Evolutionary conservation across 2,888 invertebrate species (phyloP).

Genomic region (Spodoptera exigua): DNA sequence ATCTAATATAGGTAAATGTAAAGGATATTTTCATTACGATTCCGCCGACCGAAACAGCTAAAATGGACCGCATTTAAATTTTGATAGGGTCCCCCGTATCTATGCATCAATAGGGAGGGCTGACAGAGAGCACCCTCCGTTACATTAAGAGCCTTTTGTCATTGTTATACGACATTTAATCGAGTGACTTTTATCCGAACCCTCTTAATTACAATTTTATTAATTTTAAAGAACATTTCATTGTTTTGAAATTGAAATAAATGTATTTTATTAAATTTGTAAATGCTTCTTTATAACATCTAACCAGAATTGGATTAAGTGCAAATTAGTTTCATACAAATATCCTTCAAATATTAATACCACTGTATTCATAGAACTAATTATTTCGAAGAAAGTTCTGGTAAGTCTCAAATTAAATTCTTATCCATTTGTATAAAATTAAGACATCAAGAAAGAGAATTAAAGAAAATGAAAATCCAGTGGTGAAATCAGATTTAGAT

Average conservation of each 20-base stretch:
- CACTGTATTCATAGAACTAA: too few relatives aligned
- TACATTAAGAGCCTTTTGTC: conserved; percentile 65
- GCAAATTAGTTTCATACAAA: too few relatives aligned
- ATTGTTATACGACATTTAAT: conserved; percentile 72
- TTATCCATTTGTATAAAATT: too few relatives aligned
- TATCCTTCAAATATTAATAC: too few relatives aligned
- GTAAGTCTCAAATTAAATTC: too few relatives aligned
- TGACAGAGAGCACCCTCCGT: conserved; percentile 62
- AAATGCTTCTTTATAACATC: conserved; percentile 11
- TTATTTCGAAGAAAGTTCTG: too few relatives aligned
- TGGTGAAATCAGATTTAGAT: conserved; percentile 1
- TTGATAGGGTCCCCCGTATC: conserved; percentile 71
- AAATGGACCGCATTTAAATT: conserved; percentile 75
- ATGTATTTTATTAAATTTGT: conserved; percentile 13
- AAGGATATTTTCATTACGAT: conserved; percentile 70
- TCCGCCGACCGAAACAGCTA: conserved; percentile 61
- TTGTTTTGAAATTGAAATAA: conserved; percentile 38
- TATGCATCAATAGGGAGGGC: conserved; percentile 70
- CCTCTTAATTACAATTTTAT: conserved; percentile 60
- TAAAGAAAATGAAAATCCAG: not conserved
- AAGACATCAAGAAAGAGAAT: not conserved
- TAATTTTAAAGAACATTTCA: conserved; percentile 56
- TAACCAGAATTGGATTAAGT: not conserved
- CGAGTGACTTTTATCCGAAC: conserved; percentile 59
- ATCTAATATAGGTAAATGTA: conserved; percentile 63